These are phyloP conservation scores for Stegodyphus mimosarum DNA, from an alignment of 1,140 invertebrate genomes.

Conservation along the genomic window DNA sequence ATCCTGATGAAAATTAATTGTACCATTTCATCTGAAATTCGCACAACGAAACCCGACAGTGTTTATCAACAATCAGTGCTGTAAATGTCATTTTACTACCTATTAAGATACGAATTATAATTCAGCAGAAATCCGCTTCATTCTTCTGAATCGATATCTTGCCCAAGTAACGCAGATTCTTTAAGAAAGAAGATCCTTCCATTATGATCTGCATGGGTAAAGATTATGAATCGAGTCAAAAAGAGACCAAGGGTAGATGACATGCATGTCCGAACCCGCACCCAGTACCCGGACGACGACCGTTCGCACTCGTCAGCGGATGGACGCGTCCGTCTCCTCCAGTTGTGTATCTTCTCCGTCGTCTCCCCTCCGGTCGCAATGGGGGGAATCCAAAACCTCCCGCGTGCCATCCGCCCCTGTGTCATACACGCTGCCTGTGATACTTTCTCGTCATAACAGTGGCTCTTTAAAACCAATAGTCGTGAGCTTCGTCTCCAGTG, in stretches of 20 bases:
- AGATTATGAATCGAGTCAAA: too few relatives aligned
- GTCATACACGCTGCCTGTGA: slow-evolving; percentile 59
- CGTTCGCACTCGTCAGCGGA: not conserved
- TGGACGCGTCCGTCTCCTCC: slow-evolving; percentile 7
- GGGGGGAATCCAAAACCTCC: not conserved
- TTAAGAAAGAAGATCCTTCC: too few relatives aligned
- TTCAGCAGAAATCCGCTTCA: too few relatives aligned
- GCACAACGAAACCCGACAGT: too few relatives aligned
- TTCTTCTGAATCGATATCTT: too few relatives aligned
- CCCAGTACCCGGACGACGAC: slow-evolving; percentile 8
- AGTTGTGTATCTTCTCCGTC: not conserved
- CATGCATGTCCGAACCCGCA: slow-evolving; percentile 4
- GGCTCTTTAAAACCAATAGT: not conserved
- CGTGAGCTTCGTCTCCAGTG: slow-evolving; percentile 22
- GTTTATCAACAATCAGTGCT: too few relatives aligned
- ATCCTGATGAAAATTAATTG: too few relatives aligned
- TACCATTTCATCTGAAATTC: too few relatives aligned
- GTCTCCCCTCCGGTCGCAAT: not conserved
- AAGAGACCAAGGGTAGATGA: not conserved
- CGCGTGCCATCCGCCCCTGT: slow-evolving; percentile 31
- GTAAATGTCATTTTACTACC: too few relatives aligned
- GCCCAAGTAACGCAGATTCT: too few relatives aligned
- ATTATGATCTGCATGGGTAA: too few relatives aligned
- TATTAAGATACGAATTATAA: too few relatives aligned
- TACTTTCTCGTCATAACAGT: slow-evolving; percentile 52